Evolutionary conservation across 2,888 invertebrate genomes (phyloP).

Genomic region (Apamea monoglypha): DNA sequence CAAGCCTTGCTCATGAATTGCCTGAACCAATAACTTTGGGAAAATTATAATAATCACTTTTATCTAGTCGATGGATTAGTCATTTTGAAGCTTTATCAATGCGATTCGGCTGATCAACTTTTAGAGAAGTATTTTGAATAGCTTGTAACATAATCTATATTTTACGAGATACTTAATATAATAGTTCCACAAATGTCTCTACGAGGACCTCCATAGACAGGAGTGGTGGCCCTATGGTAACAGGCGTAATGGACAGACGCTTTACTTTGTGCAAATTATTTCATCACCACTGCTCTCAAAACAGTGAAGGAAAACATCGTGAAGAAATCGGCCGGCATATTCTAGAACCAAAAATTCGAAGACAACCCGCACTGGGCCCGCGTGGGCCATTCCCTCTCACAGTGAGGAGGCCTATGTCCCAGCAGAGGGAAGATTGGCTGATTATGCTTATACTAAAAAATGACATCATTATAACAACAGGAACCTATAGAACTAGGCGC

Average conservation of each 20-base stretch:
- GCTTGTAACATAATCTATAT: not conserved
- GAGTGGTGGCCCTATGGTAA: not conserved
- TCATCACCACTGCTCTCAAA: not conserved
- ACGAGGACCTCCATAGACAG: not conserved
- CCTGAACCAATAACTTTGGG: not conserved
- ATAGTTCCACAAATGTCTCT: not conserved
- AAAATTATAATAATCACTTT: not conserved
- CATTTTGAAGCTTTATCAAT: not conserved
- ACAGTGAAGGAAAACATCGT: not conserved
- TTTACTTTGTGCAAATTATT: not conserved
- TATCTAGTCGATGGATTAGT: not conserved
- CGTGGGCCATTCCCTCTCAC: not conserved
- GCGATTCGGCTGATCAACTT: not conserved
- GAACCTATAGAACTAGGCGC: not conserved
- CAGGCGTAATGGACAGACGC: not conserved
- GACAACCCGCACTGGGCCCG: not conserved
- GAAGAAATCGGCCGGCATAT: not conserved
- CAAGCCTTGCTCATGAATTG: not conserved
- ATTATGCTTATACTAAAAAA: not conserved
- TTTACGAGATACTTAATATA: not conserved
- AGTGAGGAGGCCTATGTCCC: not conserved
- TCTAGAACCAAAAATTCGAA: not conserved
- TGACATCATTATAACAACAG: not conserved
- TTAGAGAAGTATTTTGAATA: not conserved
- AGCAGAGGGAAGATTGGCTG: not conserved